These are phyloP conservation scores for Sylvia atricapilla DNA, from an alignment of 2,113 vertebrate genomes.

Conservation along the genomic window DNA sequence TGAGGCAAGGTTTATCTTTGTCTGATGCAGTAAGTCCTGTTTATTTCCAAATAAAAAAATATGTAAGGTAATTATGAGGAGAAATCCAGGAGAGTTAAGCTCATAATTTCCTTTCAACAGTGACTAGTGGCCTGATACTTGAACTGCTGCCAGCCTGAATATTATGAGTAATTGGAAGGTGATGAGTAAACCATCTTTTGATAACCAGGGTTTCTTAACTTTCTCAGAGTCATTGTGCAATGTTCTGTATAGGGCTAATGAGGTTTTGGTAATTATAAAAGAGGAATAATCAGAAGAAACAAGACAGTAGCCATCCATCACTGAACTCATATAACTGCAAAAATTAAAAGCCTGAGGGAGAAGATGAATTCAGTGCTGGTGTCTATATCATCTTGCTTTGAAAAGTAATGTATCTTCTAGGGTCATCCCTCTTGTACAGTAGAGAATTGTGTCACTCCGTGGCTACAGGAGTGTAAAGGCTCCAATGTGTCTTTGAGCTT, in stretches of 20 bases:
- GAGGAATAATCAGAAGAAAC: not conserved
- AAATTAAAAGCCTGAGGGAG: not conserved
- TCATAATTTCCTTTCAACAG: not conserved
- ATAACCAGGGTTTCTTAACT: not conserved
- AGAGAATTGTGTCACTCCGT: not conserved
- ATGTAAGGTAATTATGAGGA: not conserved
- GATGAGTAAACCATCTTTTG: not conserved
- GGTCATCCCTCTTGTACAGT: not conserved
- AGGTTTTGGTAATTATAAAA: not conserved
- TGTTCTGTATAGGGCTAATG: not conserved
- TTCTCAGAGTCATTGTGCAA: not conserved
- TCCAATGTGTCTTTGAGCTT: not conserved
- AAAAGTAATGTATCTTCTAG: not conserved
- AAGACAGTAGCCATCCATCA: not conserved
- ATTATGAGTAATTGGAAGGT: not conserved
- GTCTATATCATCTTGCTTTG: not conserved
- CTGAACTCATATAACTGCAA: not conserved
- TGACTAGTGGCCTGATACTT: not conserved
- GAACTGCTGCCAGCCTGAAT: not conserved
- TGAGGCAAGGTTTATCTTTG: not conserved
- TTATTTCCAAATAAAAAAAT: not conserved
- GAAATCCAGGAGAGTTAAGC: not conserved
- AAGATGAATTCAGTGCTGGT: not conserved
- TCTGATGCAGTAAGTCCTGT: not conserved
- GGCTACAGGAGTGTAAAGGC: not conserved